These are phyloP conservation scores for Papilio elwesi DNA, from an alignment of 2,888 invertebrate species.

Conservation along the genomic window DNA sequence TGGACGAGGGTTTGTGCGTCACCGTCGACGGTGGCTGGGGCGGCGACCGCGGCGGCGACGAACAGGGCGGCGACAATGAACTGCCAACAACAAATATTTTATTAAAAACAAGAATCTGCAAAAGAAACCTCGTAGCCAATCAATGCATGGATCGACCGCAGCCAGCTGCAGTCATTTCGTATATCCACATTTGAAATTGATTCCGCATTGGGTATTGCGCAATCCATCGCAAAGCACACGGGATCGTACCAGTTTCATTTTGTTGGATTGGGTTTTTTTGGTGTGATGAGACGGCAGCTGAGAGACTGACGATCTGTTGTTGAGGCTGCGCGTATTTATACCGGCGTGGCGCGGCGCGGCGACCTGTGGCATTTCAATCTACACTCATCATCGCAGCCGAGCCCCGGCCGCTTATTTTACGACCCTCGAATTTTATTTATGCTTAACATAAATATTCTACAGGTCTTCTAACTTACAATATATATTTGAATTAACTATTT, in stretches of 20 bases:
- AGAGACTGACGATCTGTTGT: constrained; percentile 71
- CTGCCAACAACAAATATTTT: constrained; percentile 49
- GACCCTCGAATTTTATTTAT: constrained; percentile 21
- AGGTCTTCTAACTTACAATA: too few relatives aligned
- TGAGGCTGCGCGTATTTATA: constrained; percentile 67
- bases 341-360: constrained; percentile 60
- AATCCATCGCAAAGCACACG: constrained; percentile 10
- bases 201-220: not conserved
- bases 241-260: constrained; percentile 81
- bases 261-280: constrained; percentile 54
- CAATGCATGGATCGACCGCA: not conserved
- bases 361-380: constrained; percentile 82
- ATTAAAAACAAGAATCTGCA: constrained; percentile 9
- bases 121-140: not conserved
- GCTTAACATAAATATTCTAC: too few relatives aligned
- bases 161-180: not conserved
- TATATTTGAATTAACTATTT: too few relatives aligned
- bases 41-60: constrained; percentile 62
- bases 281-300: constrained; percentile 60
- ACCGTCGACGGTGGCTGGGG: constrained; percentile 55
- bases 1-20: constrained; percentile 51
- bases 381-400: constrained; percentile 63
- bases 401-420: constrained; percentile 58
- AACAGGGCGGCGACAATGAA: constrained; percentile 72
- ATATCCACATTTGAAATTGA: constrained; percentile 5